Evolutionary conservation across 2,797 vertebrate species (phyloP).

Genomic region (Crenichthys baileyi): DNA sequence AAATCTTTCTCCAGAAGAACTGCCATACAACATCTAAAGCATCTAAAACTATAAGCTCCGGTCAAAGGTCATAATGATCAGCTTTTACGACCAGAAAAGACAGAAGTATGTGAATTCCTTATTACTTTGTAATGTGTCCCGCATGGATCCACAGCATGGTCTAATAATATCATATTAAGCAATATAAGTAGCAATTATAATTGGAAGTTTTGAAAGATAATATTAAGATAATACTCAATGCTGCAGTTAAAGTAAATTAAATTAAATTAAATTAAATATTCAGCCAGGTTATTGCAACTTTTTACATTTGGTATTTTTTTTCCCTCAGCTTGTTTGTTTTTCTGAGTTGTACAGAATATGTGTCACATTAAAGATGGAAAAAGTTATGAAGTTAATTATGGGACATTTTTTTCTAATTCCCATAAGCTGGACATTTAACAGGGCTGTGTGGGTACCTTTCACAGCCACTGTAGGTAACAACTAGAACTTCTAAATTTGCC

Average conservation of each 20-base stretch:
- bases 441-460: background rate
- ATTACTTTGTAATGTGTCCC: background rate
- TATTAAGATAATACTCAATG: background rate
- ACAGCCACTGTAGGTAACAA: no score
- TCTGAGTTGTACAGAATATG: background rate
- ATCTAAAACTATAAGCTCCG: background rate
- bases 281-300: background rate
- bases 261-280: background rate
- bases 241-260: background rate
- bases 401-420: no score
- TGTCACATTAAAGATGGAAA: background rate
- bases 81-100: background rate
- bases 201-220: background rate
- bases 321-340: background rate
- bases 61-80: background rate
- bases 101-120: background rate
- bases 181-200: background rate
- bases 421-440: background rate
- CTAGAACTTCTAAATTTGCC: no score
- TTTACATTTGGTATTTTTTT: background rate
- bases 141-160: background rate
- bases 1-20: background rate
- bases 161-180: background rate
- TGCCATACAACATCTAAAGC: background rate
- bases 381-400: no score